These are phyloP conservation scores for Ceratoteleas bidentatus DNA, from an alignment of 1,140 invertebrate genomes.

Conservation along the genomic window DNA sequence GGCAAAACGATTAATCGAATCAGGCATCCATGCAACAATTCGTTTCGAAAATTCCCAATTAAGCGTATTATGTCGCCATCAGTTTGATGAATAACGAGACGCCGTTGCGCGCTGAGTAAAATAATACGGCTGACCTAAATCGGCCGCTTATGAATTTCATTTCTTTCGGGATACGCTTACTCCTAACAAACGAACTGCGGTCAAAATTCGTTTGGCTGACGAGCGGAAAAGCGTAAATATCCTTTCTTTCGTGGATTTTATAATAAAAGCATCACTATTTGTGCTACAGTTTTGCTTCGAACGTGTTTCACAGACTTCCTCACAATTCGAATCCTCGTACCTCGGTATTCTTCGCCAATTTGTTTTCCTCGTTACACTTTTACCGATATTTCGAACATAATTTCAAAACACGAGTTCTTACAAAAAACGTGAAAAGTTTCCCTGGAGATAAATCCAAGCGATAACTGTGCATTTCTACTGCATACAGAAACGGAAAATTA, in stretches of 20 bases:
- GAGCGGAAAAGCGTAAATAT: conserved; percentile 43
- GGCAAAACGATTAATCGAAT: conserved; percentile 20
- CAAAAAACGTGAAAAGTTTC: too few relatives aligned
- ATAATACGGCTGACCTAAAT: conserved; percentile 27
- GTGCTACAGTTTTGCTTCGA: background rate
- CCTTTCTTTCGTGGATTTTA: conserved; percentile 9
- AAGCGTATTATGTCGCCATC: conserved; percentile 15
- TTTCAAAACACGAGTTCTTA: too few relatives aligned
- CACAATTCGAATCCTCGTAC: too few relatives aligned
- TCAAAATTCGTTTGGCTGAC: conserved; percentile 38
- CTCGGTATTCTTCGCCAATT: too few relatives aligned
- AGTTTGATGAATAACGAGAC: conserved; percentile 4
- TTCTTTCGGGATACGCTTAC: conserved; percentile 16
- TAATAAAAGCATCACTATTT: background rate
- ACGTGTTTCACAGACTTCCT: background rate
- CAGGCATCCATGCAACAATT: background rate
- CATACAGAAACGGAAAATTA: too few relatives aligned
- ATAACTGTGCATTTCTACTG: too few relatives aligned
- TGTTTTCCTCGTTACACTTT: too few relatives aligned
- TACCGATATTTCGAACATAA: too few relatives aligned
- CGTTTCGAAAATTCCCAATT: conserved; percentile 17
- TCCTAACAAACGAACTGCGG: conserved; percentile 26
- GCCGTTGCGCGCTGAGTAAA: conserved; percentile 12
- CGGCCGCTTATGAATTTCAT: conserved; percentile 32
- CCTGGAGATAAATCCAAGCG: too few relatives aligned